Evolutionary conservation across 2,797 vertebrate species (phyloP).

Genomic region (Austrolebias charrua): DNA sequence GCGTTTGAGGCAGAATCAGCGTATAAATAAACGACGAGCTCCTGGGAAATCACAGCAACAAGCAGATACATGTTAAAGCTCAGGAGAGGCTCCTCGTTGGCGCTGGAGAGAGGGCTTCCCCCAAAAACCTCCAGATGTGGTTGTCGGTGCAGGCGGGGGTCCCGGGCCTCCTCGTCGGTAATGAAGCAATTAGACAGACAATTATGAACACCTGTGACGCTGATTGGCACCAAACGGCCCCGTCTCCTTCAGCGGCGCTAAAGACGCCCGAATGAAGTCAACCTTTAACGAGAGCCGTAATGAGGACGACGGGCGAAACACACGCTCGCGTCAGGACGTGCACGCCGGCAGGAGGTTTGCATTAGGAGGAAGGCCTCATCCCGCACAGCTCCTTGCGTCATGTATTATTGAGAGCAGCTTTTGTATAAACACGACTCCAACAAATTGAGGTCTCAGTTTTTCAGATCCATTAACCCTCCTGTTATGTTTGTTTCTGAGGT

Average conservation of each 20-base stretch:
- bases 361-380: slow-evolving; percentile 74
- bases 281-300: slow-evolving; percentile 80
- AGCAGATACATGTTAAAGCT: slow-evolving; percentile 88
- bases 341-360: slow-evolving; percentile 74
- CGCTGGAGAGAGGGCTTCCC: slow-evolving; percentile 74
- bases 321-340: slow-evolving; percentile 40
- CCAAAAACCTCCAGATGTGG: slow-evolving; percentile 77
- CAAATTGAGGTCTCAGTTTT: slow-evolving; percentile 84
- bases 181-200: slow-evolving; percentile 85
- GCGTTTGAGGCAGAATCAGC: slow-evolving; percentile 72
- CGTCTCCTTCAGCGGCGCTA: slow-evolving; percentile 68
- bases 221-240: slow-evolving; percentile 77
- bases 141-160: slow-evolving; percentile 72
- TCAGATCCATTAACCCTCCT: slow-evolving; percentile 89
- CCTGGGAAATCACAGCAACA: slow-evolving; percentile 91
- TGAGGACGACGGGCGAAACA: slow-evolving; percentile 75
- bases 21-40: slow-evolving; percentile 79
- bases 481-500: no score
- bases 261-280: slow-evolving; percentile 79
- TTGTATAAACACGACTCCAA: slow-evolving; percentile 84
- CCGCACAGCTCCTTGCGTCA: slow-evolving; percentile 73
- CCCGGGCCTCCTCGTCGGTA: slow-evolving; percentile 79
- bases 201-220: slow-evolving; percentile 84
- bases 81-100: slow-evolving; percentile 77
- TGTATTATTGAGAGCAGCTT: slow-evolving; percentile 84